Base-by-base conservation (phyloP, 2,113 vertebrate genomes). In the Gallinago jamesoni region DNA sequence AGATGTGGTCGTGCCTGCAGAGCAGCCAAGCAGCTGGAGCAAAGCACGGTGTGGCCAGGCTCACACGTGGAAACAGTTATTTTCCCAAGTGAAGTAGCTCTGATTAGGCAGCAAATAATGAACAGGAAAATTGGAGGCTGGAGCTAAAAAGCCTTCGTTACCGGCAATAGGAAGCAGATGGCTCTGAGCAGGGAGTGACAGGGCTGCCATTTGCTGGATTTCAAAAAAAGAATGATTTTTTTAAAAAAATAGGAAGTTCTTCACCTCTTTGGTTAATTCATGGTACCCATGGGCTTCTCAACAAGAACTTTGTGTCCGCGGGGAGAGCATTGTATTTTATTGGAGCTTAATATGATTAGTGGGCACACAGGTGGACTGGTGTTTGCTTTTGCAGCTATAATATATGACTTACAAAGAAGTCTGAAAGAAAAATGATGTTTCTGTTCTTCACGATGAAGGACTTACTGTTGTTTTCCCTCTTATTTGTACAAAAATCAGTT, bases 1-100 rank as follows among this genome's bases (percentile, higher is more conserved):
- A 1, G 79, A 12, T 15, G 22, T 11, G 3, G 41, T 14, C 39
- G 1, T 1, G 21, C 28, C 23, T 25, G 3, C 12, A 0, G 21
- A n/a, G 75, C 66, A 82, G 66, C 81, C 77, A 52, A 60, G 30
- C 55, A 43, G 31, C 0, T 9, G 31, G 37, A 79, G 41, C 35
- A 43, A 47, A 80, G 45, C 50, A n/a, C 6, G 1, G 5, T 7
- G 6, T 3, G 10, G 69, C 55, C 87, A 82, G 39, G 23, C 52
- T 63, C 7, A 14, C 28, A 35, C 7, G 4, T 7, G 45, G 70
- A 72, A 82, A 55, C 16, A 30, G 52, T 23, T 52, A 27, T 75
- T 87, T 91, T 19, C 74, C 60, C 66, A 45, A 78, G 39, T 4
- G 39, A 56, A 93, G 57, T 56, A 82, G 62, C 64, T 87, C 66